Base-by-base conservation (phyloP, 1,140 invertebrate species). In the Druon quercuslanigerum region DNA sequence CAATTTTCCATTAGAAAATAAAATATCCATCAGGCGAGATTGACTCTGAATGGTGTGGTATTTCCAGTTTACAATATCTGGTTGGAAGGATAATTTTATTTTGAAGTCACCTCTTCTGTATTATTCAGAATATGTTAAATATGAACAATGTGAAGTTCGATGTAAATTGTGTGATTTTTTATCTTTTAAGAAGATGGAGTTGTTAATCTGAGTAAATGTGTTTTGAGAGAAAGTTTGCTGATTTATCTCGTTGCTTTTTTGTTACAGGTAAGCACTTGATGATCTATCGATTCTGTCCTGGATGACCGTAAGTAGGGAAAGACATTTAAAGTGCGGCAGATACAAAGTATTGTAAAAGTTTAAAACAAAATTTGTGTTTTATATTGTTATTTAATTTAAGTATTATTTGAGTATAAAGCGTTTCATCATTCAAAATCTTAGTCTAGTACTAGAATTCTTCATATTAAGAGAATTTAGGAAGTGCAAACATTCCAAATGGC, bases 211-310 rank as follows among this genome's bases (percentile, higher is more conserved):
- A 20, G 20, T 60, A 33, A 60, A 60, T 14, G 20, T 20, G 13
- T 66, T 66, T 13, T 40, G 13, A 40, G 14, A 66, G 13, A 66
- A 66, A n/a, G 57, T 66, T 20, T 40, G 71, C 71, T 80, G 75
- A 82, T 74, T 54, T 83, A 71, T 79, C 80, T 74, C 74, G 80
- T 80, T 82, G 71, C 80, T 83, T 79, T 82, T 87, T 73, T 86
- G 86, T 87, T 86, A 75, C 85, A 88, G 86, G 85, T 88, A 86
- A 87, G 87, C 83, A 80, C 72, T 85, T 84, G 82, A 82, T 83
- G 77, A 81, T 54, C 25, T 66, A 78, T 79, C 70, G 54, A 74
- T 81, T 72, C 33, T 57, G 77, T 76, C 74, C 52, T 78, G 71
- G 73, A 57, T 80, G 75, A 80, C 80, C 78, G 78, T 80, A 81